Evolutionary conservation across 2,888 invertebrate genomes (phyloP).

Genomic region (Metellina segmentata): DNA sequence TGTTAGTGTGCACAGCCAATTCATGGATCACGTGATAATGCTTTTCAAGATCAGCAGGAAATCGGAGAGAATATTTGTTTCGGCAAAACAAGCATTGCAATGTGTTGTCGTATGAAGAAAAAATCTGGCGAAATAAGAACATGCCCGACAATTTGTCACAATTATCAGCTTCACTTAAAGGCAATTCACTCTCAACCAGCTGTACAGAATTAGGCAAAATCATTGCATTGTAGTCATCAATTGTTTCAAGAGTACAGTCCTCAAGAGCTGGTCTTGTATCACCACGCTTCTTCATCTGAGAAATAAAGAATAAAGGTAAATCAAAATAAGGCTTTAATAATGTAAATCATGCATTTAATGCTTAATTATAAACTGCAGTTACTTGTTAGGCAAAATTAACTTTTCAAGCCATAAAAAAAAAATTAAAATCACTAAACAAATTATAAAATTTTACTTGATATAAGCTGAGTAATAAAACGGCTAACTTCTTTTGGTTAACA

Average conservation of each 20-base stretch:
- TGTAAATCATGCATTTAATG: neutral
- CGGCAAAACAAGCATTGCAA: conserved; percentile 78
- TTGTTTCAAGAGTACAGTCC: conserved; percentile 73
- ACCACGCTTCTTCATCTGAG: conserved; percentile 70
- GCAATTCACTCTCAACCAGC: conserved; percentile 76
- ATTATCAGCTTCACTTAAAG: conserved; percentile 76
- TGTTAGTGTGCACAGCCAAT: conserved; percentile 77
- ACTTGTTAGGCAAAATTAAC: neutral
- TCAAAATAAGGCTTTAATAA: neutral
- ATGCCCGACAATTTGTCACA: conserved; percentile 71
- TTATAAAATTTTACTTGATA: too few species aligned
- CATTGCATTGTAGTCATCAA: conserved; percentile 73
- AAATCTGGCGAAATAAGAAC: conserved; percentile 77
- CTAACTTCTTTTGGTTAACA: too few species aligned
- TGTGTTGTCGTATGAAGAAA: conserved; percentile 77
- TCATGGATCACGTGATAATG: conserved; percentile 78
- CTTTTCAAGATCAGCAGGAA: conserved; percentile 77
- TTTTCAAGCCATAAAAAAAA: neutral
- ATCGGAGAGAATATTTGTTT: conserved; percentile 77
- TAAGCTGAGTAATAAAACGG: too few species aligned
- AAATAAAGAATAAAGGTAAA: conserved; percentile 11
- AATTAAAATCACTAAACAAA: neutral
- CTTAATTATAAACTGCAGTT: too few species aligned
- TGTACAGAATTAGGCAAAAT: conserved; percentile 76
- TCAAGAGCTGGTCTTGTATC: conserved; percentile 75